Evolutionary conservation across 2,888 invertebrate species (phyloP).

Genomic region (Chouioia cunea): DNA sequence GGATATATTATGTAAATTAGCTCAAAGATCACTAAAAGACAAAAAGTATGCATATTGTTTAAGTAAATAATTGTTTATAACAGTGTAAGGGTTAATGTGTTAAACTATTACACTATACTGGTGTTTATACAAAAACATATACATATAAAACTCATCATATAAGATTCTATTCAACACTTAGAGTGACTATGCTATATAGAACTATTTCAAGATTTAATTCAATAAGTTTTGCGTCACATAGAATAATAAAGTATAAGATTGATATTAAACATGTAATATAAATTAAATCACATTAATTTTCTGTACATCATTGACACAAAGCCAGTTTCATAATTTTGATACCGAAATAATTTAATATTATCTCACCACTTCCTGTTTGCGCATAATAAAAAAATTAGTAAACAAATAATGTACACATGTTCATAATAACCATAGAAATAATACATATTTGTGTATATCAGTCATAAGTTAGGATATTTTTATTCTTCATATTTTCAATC

Average conservation of each 20-base stretch:
- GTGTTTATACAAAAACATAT: conserved; percentile 29
- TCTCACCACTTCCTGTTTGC: conserved; percentile 31
- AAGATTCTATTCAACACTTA: conserved; percentile 1
- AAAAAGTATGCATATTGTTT: conserved; percentile 31
- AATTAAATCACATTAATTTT: conserved; percentile 23
- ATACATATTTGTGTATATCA: conserved; percentile 44
- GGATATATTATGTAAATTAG: conserved; percentile 20
- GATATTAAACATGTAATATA: conserved; percentile 37
- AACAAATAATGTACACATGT: conserved; percentile 53
- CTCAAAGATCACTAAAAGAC: conserved; percentile 18
- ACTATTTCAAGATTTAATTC: neutral
- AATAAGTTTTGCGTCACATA: conserved; percentile 22
- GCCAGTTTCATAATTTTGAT: conserved; percentile 50
- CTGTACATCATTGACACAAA: conserved; percentile 8
- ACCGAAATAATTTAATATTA: conserved; percentile 47
- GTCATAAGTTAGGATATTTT: conserved; percentile 38
- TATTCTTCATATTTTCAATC: conserved; percentile 46
- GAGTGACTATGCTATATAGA: too few relatives aligned
- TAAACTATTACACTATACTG: conserved; percentile 29
- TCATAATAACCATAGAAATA: conserved; percentile 47
- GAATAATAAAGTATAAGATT: conserved; percentile 31
- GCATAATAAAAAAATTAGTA: conserved; percentile 7
- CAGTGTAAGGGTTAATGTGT: conserved; percentile 29
- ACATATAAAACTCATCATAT: conserved; percentile 34
- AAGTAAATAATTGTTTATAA: conserved; percentile 33